Conservation (phyloP, 2,888 invertebrate genomes). For the Polietes domitor region DNA sequence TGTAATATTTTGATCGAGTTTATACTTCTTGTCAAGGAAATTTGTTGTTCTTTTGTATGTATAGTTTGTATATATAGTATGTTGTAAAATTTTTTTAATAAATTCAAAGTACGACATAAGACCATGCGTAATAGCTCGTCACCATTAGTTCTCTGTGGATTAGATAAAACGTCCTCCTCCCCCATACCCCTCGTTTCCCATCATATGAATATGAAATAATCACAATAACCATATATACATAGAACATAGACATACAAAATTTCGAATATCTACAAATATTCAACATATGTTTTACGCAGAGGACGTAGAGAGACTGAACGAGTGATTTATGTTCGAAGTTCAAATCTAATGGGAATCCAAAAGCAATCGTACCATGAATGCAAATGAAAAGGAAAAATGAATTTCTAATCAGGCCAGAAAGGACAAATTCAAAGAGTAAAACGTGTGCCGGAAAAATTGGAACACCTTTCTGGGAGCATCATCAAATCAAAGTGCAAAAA, state of each 20-base stretch:
- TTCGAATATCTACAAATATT: neutral
- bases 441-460: neutral
- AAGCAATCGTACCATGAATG: neutral
- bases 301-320: too few species aligned
- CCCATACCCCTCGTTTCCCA: neutral
- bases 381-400: constrained; percentile 11
- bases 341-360: constrained; percentile 35
- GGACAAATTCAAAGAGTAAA: constrained; percentile 4
- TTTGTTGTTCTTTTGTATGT: too few species aligned
- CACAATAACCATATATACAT: constrained; percentile 6
- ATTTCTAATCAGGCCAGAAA: neutral
- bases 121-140: too few species aligned
- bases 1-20: too few species aligned
- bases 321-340: constrained; percentile 32
- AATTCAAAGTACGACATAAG: too few species aligned
- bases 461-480: neutral
- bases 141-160: too few species aligned
- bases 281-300: neutral
- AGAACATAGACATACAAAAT: constrained; percentile 1
- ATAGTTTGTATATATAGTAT: too few species aligned
- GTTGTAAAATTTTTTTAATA: too few species aligned
- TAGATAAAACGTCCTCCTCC: neutral
- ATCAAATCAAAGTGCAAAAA: neutral
- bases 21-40: too few species aligned
- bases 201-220: constrained; percentile 8